Evolutionary conservation across 37 sponge, comb jelly and placozoan genomes (phyloP).

Genomic region (Halisarca cf. caerulea): DNA sequence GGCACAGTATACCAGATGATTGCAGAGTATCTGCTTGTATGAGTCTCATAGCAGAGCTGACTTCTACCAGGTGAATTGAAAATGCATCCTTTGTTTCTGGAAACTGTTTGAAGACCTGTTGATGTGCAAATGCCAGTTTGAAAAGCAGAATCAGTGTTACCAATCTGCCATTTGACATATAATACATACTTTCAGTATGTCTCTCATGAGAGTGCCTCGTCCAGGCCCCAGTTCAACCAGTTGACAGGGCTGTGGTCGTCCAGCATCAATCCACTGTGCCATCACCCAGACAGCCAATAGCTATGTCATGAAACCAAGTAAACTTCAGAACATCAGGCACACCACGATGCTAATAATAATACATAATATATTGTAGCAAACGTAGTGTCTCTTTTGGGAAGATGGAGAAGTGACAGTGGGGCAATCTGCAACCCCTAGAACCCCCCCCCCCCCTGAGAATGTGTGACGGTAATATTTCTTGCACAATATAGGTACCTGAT

Average conservation of each 20-base stretch:
- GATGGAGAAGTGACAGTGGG: too few relatives aligned
- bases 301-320: slow-evolving; percentile 33
- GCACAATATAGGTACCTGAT: too few relatives aligned
- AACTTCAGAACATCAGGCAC: too few relatives aligned
- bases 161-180: too few relatives aligned
- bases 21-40: slow-evolving; percentile 57
- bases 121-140: neutral
- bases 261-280: slow-evolving; percentile 80
- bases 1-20: neutral
- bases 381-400: too few relatives aligned
- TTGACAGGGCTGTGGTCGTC: slow-evolving; percentile 40
- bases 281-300: slow-evolving; percentile 95
- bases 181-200: slow-evolving; percentile 81
- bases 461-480: too few relatives aligned
- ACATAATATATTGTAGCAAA: too few relatives aligned
- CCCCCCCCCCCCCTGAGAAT: too few relatives aligned
- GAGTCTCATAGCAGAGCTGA: slow-evolving; percentile 67
- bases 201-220: slow-evolving; percentile 86
- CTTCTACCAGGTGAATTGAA: slow-evolving; percentile 75
- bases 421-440: too few relatives aligned
- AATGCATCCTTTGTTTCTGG: slow-evolving; percentile 22
- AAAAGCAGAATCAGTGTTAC: too few relatives aligned
- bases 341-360: too few relatives aligned
- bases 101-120: slow-evolving; percentile 59
- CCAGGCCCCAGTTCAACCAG: slow-evolving; percentile 98